Evolutionary conservation across 2,888 invertebrate genomes (phyloP), one percentile per base, ranked within the genome.

Genomic region (Euphydryas editha): DNA sequence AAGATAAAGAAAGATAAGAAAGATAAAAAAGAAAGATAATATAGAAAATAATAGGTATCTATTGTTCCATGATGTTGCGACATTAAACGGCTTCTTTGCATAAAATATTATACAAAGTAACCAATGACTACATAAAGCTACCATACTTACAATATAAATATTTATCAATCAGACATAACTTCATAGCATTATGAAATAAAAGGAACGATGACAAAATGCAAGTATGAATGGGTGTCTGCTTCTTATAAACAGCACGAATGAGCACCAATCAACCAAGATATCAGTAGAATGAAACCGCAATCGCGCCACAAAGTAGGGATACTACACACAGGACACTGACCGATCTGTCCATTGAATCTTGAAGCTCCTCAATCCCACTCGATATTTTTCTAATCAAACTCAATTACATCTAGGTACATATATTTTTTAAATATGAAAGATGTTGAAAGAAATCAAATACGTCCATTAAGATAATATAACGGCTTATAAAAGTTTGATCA

Each of bases 331-430:
- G 70, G 70, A 67, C 67, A 67, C 51, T 67, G 70, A 70, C 70
- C 69, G 69, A 36, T 2, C n/a, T 55, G 56, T 17, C 44, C 54
- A 68, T 59, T 68, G 68, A 65, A 57, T 63, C 37, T 62, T 59
- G 17, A 18, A 62, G 18, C 59, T 46, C 37, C 44, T 54, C 51
- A 62, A 69, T 69, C 55, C 59, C 61, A 62, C 56, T 64, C 67
- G 61, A 65, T 67, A 65, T 64, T 67, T 67, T 70, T 65, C 56
- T 56, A 70, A 70, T 70, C 67, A 70, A 49, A 65, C 18, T 62
- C 67, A 67, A 58, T 67, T 58, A 64, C 61, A 39, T 42, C 54
- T 54, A 54, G n/a, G 54, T 54, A 15, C 54, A 17, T 30, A 54
- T 17, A 30, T 54, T 54, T 54, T 36, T 54, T 17, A 54, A 21